Conservation (phyloP, 2,113 vertebrate genomes). For the Malurus cyaneus region DNA sequence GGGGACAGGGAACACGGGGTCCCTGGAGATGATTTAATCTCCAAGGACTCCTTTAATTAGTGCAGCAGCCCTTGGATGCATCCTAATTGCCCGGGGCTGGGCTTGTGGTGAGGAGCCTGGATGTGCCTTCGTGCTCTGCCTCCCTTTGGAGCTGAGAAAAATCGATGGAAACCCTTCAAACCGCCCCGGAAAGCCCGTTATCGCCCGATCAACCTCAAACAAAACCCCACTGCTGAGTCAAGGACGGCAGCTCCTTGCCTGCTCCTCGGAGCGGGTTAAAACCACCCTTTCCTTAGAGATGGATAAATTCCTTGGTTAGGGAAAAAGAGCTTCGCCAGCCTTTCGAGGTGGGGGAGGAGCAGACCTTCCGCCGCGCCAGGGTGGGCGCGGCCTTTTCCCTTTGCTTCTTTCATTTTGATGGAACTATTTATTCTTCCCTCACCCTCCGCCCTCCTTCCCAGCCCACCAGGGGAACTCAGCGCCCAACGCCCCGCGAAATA, state of each 20-base stretch:
- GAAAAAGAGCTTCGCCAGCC: background rate
- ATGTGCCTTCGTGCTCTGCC: background rate
- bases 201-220: background rate
- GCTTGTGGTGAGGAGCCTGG: background rate
- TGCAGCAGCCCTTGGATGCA: background rate
- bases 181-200: background rate
- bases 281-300: accelerated
- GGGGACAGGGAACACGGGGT: background rate
- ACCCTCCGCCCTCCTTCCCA: background rate
- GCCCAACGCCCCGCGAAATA: no score
- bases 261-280: background rate
- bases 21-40: background rate
- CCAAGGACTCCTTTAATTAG: background rate
- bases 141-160: background rate
- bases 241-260: background rate
- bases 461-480: accelerated
- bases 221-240: background rate
- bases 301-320: background rate
- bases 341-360: no score
- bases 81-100: background rate
- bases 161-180: constrained; percentile 24
- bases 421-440: no score
- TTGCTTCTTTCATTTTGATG: no score
- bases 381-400: background rate
- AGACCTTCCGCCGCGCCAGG: no score